phyloP scores from a whole-genome alignment of 2,888 invertebrate species.

The Coenonympha glycerion region DNA sequence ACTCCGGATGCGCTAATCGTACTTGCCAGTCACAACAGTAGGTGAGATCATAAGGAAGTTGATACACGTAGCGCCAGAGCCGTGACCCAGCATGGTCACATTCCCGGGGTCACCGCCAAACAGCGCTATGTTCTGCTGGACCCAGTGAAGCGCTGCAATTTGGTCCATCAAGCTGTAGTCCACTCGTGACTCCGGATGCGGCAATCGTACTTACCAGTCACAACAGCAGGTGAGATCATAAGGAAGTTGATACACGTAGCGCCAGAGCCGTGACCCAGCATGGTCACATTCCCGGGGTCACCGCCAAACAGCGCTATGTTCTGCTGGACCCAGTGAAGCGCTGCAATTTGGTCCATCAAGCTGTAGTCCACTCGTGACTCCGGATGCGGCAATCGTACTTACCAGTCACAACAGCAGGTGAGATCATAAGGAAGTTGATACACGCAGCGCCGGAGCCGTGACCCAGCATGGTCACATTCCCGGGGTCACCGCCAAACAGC shows the following conservation, averaged over 20 bases:
- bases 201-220: constrained; percentile 75
- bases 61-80: constrained; percentile 97
- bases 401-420: constrained; percentile 90
- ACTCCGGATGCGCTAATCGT: no score
- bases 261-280: constrained; percentile 97
- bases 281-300: constrained; percentile 93
- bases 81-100: constrained; percentile 97
- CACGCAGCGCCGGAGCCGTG: constrained; percentile 98
- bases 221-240: constrained; percentile 96
- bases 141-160: constrained; percentile 97
- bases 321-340: constrained; percentile 96
- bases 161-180: no score
- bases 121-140: constrained; percentile 94
- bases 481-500: constrained; percentile 95
- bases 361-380: no score
- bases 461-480: constrained; percentile 95
- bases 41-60: constrained; percentile 98
- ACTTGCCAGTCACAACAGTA: constrained; percentile 83
- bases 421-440: constrained; percentile 97
- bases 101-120: constrained; percentile 96
- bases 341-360: no score
- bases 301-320: constrained; percentile 97
- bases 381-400: no score
- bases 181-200: no score
- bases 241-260: constrained; percentile 98